Evolutionary conservation across 2,888 invertebrate species (phyloP), one percentile per base, ranked within the genome.

Genomic region (Heliconius cydno): DNA sequence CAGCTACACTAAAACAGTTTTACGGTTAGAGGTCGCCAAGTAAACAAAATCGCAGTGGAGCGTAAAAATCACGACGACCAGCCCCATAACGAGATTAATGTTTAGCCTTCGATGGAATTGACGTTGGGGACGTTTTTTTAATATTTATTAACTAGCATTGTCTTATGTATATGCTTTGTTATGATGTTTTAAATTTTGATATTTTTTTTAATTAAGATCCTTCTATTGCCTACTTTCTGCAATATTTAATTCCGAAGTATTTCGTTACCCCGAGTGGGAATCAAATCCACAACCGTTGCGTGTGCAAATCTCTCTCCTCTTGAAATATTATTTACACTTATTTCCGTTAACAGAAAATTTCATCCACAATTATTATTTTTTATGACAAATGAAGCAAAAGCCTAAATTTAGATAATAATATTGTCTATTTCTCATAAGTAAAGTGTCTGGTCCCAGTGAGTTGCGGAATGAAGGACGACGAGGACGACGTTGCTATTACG

Each of bases 31-130:
- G 79, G 80, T 82, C 81, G 79, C 68, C 79, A 70, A 76, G 77
- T 79, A 82, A 82, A 82, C 80, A 79, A 79, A 82, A 80, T 79
- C 79, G 77, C 71, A 77, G 76, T 82, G 76, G 73, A 79, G 76
- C 78, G 78, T 82, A 82, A 80, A 80, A 82, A 82, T 82, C 80
- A 79, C 75, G 76, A 79, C 77, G 75, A 63, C 38, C 34, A 28
- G 38, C 19, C 68, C 52, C 79, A 79, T 82, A 78, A 82, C 77
- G 34, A 77, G 79, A 80, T 82, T 82, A 82, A 82, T 82, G 82
- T 76, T 79, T 77, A 57, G 79, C 78, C 80, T 80, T 80, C 38
- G 78, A 74, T 57, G 19, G 34, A 57, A 73, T 60, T 70, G 70
- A 73, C 34, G 34, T 57, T 6, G 60, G 60, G 34, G 34, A 25